Evolutionary conservation across 2,888 invertebrate genomes (phyloP).

Genomic region (Tachina grossa): DNA sequence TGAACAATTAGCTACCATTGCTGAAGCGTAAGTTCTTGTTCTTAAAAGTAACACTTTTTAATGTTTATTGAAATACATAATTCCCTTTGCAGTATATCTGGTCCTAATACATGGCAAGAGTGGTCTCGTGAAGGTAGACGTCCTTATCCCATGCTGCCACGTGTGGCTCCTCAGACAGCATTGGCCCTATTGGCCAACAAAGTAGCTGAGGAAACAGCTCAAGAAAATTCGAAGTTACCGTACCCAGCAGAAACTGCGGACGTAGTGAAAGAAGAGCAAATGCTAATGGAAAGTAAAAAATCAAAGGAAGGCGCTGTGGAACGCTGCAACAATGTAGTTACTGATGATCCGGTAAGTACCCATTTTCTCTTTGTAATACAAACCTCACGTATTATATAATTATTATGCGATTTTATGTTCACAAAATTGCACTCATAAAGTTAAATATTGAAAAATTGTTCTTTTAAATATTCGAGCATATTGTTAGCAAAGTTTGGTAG

Average conservation of each 20-base stretch:
- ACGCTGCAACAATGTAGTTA: slow-evolving; percentile 75
- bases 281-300: slow-evolving; percentile 71
- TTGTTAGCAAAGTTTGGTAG: not conserved
- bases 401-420: not conserved
- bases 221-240: slow-evolving; percentile 86
- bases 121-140: slow-evolving; percentile 95
- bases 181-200: slow-evolving; percentile 93
- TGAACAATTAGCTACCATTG: slow-evolving; percentile 93
- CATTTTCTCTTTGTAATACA: not conserved
- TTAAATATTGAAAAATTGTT: not conserved
- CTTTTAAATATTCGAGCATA: not conserved
- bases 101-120: slow-evolving; percentile 87
- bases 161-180: slow-evolving; percentile 92
- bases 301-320: slow-evolving; percentile 55
- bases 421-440: too few relatives aligned
- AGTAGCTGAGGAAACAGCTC: slow-evolving; percentile 86
- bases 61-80: slow-evolving; percentile 4
- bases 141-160: slow-evolving; percentile 91
- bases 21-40: slow-evolving; percentile 89
- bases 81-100: slow-evolving; percentile 84
- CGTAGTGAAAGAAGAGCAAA: slow-evolving; percentile 74
- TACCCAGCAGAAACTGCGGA: slow-evolving; percentile 83
- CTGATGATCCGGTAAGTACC: slow-evolving; percentile 81
- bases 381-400: slow-evolving; percentile 18
- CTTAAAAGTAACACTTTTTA: slow-evolving; percentile 19